Percentiles rank a stretch among this genome's conserved stretches.
phyloP scores from a whole-genome alignment of 23 tunicate genomes.

The Phallusia fumigata region DNA sequence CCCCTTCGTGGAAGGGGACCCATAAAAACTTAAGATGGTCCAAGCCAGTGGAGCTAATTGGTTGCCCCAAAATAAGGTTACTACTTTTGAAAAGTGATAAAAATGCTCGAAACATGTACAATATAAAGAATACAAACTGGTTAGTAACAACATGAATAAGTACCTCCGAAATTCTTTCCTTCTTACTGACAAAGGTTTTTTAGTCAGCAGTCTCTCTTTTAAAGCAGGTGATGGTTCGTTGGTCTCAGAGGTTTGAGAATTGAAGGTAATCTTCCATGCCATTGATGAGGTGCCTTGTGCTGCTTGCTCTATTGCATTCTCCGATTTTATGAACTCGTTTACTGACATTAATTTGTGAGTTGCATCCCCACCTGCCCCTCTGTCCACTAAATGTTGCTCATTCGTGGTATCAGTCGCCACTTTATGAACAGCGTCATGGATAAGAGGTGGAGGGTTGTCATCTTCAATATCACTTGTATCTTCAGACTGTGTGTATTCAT shows the following conservation, averaged over 20 bases:
- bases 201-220: not conserved
- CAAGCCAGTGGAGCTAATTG: too few relatives aligned
- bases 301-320: slow-evolving; percentile 3
- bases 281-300: not conserved
- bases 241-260: not conserved
- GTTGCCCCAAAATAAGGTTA: too few relatives aligned
- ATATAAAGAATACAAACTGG: not conserved
- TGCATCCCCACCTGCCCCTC: slow-evolving; percentile 10
- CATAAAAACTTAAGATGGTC: too few relatives aligned
- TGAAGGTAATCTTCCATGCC: slow-evolving; percentile 9
- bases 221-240: not conserved
- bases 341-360: not conserved
- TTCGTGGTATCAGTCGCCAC: not conserved
- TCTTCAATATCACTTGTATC: not conserved
- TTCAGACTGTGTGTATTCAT: slow-evolving; percentile 1
- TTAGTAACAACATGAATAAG: not conserved
- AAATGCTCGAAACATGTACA: too few relatives aligned
- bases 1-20: too few relatives aligned
- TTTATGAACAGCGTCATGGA: not conserved
- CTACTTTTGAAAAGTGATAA: too few relatives aligned
- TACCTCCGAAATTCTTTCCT: slow-evolving; percentile 4
- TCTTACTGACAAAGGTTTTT: not conserved
- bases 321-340: slow-evolving; percentile 1
- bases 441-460: not conserved
- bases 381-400: not conserved